These are phyloP conservation scores for Etheostoma perlongum DNA, from an alignment of 2,797 vertebrate genomes.

Conservation along the genomic window DNA sequence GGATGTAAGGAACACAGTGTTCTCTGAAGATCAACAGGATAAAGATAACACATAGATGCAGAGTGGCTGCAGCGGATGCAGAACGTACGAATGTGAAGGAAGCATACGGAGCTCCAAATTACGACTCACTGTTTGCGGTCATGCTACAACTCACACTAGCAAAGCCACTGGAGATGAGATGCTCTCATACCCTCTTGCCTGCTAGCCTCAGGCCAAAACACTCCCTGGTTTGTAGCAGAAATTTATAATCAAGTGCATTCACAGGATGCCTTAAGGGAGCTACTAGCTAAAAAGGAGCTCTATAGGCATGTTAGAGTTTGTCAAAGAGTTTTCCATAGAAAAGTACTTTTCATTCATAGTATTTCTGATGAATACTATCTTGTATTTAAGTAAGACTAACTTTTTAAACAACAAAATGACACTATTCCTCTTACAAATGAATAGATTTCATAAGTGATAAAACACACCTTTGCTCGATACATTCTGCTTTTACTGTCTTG, in stretches of 20 bases:
- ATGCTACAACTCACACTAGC: slow-evolving; percentile 40
- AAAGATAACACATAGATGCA: slow-evolving; percentile 26
- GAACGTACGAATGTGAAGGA: slow-evolving; percentile 18
- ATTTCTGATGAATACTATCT: neutral
- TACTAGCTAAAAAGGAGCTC: slow-evolving; percentile 13
- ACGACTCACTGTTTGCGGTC: slow-evolving; percentile 37
- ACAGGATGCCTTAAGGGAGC: slow-evolving; percentile 24
- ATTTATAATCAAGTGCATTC: slow-evolving; percentile 46
- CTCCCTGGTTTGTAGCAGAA: slow-evolving; percentile 24
- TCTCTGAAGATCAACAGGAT: slow-evolving; percentile 54
- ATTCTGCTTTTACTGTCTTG: no score
- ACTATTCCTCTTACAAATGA: no score
- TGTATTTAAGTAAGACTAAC: neutral
- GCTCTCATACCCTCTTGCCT: slow-evolving; percentile 23
- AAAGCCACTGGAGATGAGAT: slow-evolving; percentile 43
- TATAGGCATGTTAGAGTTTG: neutral
- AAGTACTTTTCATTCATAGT: neutral
- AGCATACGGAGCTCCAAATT: slow-evolving; percentile 16
- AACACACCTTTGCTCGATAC: neutral
- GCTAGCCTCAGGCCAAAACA: slow-evolving; percentile 30
- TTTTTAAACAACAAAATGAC: neutral
- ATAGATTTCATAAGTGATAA: neutral
- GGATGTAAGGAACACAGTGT: slow-evolving; percentile 32
- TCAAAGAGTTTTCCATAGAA: neutral
- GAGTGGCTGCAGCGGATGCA: slow-evolving; percentile 31